Base-by-base conservation (phyloP, 2,797 vertebrate genomes). In the Cossypha caffra region DNA sequence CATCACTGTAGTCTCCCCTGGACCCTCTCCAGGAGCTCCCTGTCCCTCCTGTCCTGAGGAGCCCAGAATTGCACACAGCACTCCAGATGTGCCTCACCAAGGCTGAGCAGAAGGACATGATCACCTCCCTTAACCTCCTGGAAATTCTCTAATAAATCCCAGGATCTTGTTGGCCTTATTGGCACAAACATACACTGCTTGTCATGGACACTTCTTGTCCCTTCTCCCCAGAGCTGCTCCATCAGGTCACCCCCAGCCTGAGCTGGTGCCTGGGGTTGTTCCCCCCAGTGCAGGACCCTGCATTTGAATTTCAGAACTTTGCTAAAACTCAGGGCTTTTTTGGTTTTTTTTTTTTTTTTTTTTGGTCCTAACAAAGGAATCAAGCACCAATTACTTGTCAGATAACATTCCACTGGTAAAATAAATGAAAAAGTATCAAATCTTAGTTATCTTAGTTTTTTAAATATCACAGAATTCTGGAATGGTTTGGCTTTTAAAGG, bases 1-100 rank as follows among this genome's bases (percentile, higher is more conserved):
- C 52, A 51, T 37, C 0, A 0, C 0, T 19, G 37, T 3, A 19
- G 16, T 16, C 24, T 45, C 28, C 52, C 24, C 33, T 33, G 47
- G 54, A 16, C 19, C 28, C 6, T 45, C 13, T 38, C 28, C 45
- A 59, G 28, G 33, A 33, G 23, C 54, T 51, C 10, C 21, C 1
- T 2, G 3, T 55, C 21, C 26, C 35, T 54, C 35, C 52, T 75
- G 45, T 23, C 17, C 61, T 28, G 26, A 7, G 52, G 45, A 66
- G 37, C 5, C 37, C 54, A 45, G 47, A n/a, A 24, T 0, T 45
- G 38, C n/a, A 13, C 24, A 7, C 10, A 51, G 21, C 11, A 6
- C 18, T 28, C 28, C 82, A 51, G 18, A 16, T 28, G n/a, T 24
- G n/a, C 16, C 20, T 51, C 45, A 16, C 31, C 14, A 58, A 19